Percentiles rank a stretch among this genome's conserved stretches.
Conservation (phyloP, 2,797 vertebrate species). For the Xenentodon cancila region DNA sequence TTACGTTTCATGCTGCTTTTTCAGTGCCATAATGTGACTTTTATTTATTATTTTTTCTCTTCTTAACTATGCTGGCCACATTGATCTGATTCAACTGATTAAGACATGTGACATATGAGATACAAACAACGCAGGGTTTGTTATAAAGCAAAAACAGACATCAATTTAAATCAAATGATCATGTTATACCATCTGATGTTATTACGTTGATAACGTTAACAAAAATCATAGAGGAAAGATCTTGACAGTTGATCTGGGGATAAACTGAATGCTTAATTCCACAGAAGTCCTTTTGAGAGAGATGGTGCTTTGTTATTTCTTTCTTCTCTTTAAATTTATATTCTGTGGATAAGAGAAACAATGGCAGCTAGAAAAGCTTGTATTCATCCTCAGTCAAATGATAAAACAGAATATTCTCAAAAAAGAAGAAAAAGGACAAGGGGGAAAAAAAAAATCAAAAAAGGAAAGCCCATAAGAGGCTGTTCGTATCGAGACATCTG, state of each 20-base stretch:
- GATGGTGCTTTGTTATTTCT: slow-evolving; percentile 17
- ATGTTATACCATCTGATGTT: slow-evolving; percentile 15
- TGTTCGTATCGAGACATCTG: slow-evolving; percentile 74
- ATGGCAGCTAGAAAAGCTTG: slow-evolving; percentile 21
- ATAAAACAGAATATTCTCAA: slow-evolving; percentile 48
- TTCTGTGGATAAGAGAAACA: slow-evolving; percentile 55
- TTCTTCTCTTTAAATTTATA: slow-evolving; percentile 36
- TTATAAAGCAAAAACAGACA: slow-evolving; percentile 28
- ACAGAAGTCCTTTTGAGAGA: slow-evolving; percentile 20
- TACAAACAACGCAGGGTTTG: slow-evolving; percentile 28
- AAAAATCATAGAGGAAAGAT: slow-evolving; percentile 27
- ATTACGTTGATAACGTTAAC: slow-evolving; percentile 5
- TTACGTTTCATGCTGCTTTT: slow-evolving; percentile 63
- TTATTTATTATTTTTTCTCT: slow-evolving; percentile 1
- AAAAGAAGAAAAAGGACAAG: slow-evolving; percentile 4
- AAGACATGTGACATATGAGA: slow-evolving; percentile 46
- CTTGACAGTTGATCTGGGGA: slow-evolving; percentile 17
- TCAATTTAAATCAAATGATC: slow-evolving; percentile 37
- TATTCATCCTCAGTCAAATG: slow-evolving; percentile 44
- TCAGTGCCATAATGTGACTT: slow-evolving; percentile 30
- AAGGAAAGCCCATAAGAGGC: slow-evolving; percentile 43
- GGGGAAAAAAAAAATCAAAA: slow-evolving; percentile 11
- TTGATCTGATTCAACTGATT: slow-evolving; percentile 26
- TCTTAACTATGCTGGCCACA: slow-evolving; percentile 27
- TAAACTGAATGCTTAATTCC: slow-evolving; percentile 21